A percentile compares a stretch with the other conserved stretches of the same genome.
Conservation (phyloP, 2,888 invertebrate species). For the Stenoptilia bipunctidactyla region DNA sequence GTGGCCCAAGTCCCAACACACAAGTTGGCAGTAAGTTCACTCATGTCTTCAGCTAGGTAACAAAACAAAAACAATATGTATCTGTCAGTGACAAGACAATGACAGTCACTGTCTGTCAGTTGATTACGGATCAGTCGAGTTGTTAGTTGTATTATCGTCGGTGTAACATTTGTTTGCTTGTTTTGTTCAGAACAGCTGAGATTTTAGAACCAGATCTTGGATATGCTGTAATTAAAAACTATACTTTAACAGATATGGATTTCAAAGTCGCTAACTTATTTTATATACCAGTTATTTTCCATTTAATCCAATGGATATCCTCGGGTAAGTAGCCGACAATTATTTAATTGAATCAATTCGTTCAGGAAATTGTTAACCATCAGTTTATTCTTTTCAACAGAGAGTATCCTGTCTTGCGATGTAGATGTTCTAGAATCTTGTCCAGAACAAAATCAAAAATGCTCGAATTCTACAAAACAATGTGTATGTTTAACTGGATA, state of each 20-base stretch:
- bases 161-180: too few relatives aligned
- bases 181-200: too few relatives aligned
- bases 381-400: conserved; percentile 64
- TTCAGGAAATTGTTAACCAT: conserved; percentile 38
- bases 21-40: too few relatives aligned
- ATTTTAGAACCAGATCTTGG: too few relatives aligned
- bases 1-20: too few relatives aligned
- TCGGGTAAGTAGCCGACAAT: conserved; percentile 58
- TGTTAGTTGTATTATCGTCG: too few relatives aligned
- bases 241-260: conserved; percentile 27
- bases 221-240: too few relatives aligned
- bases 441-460: conserved; percentile 35
- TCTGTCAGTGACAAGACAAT: too few relatives aligned
- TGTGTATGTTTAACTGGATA: conserved; percentile 42
- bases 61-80: too few relatives aligned
- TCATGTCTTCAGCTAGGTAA: too few relatives aligned
- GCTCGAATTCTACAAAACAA: conserved; percentile 27
- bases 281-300: conserved; percentile 36
- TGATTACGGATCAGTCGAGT: too few relatives aligned
- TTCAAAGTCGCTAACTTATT: conserved; percentile 33
- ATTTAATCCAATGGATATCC: conserved; percentile 40
- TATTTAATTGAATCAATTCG: conserved; percentile 69
- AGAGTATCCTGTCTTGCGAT: conserved; percentile 59
- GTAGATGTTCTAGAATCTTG: conserved; percentile 33
- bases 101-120: too few relatives aligned